Percentiles rank a stretch among this genome's conserved stretches.
Conservation (phyloP, 2,113 vertebrate genomes). For the Copsychus sechellarum region DNA sequence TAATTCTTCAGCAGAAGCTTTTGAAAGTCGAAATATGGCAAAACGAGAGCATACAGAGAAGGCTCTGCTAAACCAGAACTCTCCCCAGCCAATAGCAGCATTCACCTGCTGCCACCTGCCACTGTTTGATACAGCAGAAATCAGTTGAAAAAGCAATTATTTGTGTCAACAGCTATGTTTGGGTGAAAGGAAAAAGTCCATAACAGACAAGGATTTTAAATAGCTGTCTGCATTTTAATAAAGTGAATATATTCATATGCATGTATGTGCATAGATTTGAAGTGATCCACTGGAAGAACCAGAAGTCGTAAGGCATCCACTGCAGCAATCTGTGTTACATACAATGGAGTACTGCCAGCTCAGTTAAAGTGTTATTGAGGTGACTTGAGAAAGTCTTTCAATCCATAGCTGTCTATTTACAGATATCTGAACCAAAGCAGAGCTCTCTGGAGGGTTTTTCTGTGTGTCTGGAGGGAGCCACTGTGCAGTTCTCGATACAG, state of each 20-base stretch:
- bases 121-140: background rate
- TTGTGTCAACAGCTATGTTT: background rate
- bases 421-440: accelerated
- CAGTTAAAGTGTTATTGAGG: background rate
- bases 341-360: background rate
- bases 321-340: background rate
- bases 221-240: background rate
- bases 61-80: background rate
- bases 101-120: background rate
- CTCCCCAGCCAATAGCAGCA: background rate
- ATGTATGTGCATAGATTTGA: background rate
- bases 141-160: background rate
- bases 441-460: background rate
- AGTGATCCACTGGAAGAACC: background rate
- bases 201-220: background rate
- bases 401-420: background rate
- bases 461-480: background rate
- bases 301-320: background rate
- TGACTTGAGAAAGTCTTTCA: background rate
- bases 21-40: background rate
- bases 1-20: background rate
- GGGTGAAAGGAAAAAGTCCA: background rate
- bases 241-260: background rate
- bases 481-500: background rate
- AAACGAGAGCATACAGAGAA: background rate